Evolutionary conservation across 2,113 vertebrate species (phyloP).

Genomic region (Bungarus multicinctus): DNA sequence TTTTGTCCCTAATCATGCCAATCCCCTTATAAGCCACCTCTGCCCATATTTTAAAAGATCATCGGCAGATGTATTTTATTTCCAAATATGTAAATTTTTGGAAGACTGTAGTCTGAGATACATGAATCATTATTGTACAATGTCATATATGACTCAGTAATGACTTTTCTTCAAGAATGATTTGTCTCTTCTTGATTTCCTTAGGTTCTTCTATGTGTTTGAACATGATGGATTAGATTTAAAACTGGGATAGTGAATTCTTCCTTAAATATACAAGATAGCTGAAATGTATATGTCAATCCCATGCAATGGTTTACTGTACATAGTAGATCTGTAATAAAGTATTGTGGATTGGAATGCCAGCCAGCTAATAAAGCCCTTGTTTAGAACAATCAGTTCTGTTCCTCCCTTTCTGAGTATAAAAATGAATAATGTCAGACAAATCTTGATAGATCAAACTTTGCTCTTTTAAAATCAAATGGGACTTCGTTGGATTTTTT

Average conservation of each 20-base stretch:
- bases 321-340: background rate
- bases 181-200: constrained; percentile 24
- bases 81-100: background rate
- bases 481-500: background rate
- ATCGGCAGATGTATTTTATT: background rate
- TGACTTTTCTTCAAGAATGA: constrained; percentile 21
- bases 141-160: constrained; percentile 19
- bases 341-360: background rate
- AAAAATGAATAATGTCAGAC: background rate
- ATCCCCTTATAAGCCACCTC: background rate
- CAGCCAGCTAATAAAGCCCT: background rate
- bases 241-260: background rate
- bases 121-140: background rate
- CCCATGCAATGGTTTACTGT: background rate
- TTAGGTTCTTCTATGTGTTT: background rate
- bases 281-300: background rate
- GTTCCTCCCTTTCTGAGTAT: background rate
- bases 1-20: background rate
- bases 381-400: background rate
- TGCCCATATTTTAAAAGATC: background rate
- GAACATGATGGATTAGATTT: constrained; percentile 3
- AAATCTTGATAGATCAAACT: background rate
- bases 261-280: background rate
- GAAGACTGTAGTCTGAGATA: background rate
- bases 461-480: background rate